Evolutionary conservation across 2,888 invertebrate genomes (phyloP).

Genomic region (Tenodera sinensis): DNA sequence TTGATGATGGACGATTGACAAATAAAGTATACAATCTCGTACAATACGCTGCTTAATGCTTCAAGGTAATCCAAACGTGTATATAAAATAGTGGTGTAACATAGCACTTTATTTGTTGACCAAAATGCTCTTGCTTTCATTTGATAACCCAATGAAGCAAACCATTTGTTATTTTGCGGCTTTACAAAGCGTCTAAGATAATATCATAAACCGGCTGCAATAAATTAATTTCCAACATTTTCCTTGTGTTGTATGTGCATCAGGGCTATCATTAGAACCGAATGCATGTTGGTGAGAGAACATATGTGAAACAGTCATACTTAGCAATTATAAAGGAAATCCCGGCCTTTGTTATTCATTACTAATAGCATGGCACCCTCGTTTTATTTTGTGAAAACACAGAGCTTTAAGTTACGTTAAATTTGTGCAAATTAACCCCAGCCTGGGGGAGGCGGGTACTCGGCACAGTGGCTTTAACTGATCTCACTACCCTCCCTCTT

Average conservation of each 20-base stretch:
- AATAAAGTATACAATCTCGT: no score
- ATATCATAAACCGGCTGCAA: no score
- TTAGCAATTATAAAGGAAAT: background rate
- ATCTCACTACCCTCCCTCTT: background rate
- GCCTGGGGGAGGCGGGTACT: background rate
- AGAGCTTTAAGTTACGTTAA: background rate
- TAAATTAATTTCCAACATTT: background rate
- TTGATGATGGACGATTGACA: no score
- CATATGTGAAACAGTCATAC: background rate
- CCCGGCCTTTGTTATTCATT: background rate
- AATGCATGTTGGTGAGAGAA: background rate
- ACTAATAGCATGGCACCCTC: background rate
- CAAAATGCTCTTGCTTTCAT: no score
- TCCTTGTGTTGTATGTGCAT: background rate
- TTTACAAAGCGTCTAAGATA: no score
- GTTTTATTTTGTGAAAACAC: background rate
- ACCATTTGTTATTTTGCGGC: no score
- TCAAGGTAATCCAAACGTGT: no score
- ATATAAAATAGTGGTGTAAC: no score
- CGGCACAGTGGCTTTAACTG: background rate
- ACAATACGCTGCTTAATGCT: no score
- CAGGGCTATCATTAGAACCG: background rate
- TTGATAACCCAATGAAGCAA: no score
- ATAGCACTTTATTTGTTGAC: no score
- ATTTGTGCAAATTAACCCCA: background rate